Base-by-base conservation (phyloP, 2,888 invertebrate genomes). In the Dioctria linearis region DNA sequence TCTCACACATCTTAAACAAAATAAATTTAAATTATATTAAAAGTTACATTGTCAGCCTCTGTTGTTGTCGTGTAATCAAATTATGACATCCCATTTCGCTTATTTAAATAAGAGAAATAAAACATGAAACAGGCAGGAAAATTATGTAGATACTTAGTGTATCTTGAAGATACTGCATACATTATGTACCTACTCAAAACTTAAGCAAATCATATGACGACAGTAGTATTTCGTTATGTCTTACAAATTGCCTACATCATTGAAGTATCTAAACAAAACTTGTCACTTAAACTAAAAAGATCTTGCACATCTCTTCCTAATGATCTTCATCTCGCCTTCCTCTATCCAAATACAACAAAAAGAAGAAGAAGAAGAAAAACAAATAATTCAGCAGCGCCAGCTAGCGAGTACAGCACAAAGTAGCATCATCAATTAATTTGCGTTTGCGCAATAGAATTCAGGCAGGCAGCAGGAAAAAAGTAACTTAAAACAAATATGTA, bases 371-470 rank as follows among this genome's bases (percentile, higher is more conserved):
- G n/a, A n/a, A n/a, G n/a, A n/a, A 46, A 54, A 54, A n/a, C 54
- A 54, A 54, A 54, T n/a, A 54, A 54, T 4, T 8, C 54, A 11
- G n/a, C 61, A 61, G 25, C 25, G 25, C 25, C 25, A 25, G 25
- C 25, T 25, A 25, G 0, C 25, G 25, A 1, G 25, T 2, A 25
- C 25, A 25, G 25, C 25, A 25, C 25, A 25, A 2, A 25, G 61
- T 39, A 51, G 6, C 4, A 61, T 61, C 25, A 61, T 61, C 61
- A 61, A 61, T 61, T 61, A 61, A 39, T 61, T 13, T 61, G 61
- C 61, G 61, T n/a, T 61, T 61, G 61, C 54, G 54, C 54, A 54
- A 8, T 11, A 54, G n/a, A 54, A 54, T 25, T 25, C 25, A 2
- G 25, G 54, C 6, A 54, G 54, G 49, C 59, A 5, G 49, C 59